A percentile compares a stretch with the other conserved stretches of the same genome.
phyloP scores from a whole-genome alignment of 1,140 invertebrate genomes.

The Fopius arisanus region DNA sequence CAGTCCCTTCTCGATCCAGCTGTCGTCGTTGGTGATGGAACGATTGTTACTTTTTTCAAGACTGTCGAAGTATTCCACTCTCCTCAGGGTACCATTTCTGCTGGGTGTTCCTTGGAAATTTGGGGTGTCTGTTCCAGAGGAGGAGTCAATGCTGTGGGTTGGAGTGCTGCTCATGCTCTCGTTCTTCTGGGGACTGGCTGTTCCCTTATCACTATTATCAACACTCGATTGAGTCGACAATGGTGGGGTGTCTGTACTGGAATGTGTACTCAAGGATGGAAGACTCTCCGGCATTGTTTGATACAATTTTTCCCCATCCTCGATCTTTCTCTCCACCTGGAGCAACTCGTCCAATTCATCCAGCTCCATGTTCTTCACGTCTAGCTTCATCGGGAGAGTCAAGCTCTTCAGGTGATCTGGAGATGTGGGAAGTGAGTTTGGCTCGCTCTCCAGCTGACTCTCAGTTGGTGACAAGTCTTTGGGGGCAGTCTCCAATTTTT shows the following conservation, averaged over 20 bases:
- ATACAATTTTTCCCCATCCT: constrained; percentile 73
- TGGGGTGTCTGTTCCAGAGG: constrained; percentile 59
- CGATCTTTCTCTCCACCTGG: constrained; percentile 72
- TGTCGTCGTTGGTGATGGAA: constrained; percentile 60
- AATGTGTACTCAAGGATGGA: constrained; percentile 67
- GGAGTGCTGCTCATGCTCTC: constrained; percentile 59
- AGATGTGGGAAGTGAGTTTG: constrained; percentile 58
- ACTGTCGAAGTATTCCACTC: constrained; percentile 58
- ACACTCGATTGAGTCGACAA: constrained; percentile 48
- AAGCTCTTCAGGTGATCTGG: constrained; percentile 68
- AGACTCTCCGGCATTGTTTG: constrained; percentile 77
- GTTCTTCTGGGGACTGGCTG: constrained; percentile 47
- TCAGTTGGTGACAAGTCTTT: constrained; percentile 45
- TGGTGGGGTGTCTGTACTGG: constrained; percentile 48
- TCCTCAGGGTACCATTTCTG: constrained; percentile 57
- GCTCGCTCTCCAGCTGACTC: constrained; percentile 46
- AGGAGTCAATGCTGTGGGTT: constrained; percentile 60
- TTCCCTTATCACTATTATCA: constrained; percentile 47
- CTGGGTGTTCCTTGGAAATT: constrained; percentile 54
- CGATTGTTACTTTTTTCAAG: constrained; percentile 60
- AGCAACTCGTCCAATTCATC: constrained; percentile 76
- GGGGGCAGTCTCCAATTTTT: constrained; percentile 42
- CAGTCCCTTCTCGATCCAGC: constrained; percentile 66
- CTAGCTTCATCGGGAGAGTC: constrained; percentile 74
- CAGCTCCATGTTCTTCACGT: constrained; percentile 72